Evolutionary conservation across 2,888 invertebrate genomes (phyloP), one percentile per base, ranked within the genome.

Genomic region (Amaurobius ferox): DNA sequence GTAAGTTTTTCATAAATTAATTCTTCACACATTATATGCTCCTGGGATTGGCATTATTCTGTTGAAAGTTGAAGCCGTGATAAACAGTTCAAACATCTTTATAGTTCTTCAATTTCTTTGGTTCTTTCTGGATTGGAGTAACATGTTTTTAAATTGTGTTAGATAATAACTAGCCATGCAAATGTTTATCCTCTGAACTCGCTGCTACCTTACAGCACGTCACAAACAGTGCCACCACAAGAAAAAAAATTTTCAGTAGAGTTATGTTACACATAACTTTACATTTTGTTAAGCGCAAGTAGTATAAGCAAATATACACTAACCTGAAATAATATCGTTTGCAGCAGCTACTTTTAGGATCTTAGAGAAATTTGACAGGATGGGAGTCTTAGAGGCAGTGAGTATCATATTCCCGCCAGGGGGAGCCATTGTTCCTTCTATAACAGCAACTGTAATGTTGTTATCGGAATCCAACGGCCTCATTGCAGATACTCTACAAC

Each of bases 351-450:
- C 71, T 64, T 87, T 88, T 1, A 89, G 79, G 11, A 88, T 70
- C 35, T 88, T 80, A 1, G 88, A 67, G 23, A 89, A 81, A 29
- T 85, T 88, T n/a, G 73, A 83, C 0, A 89, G 79, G 29, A 89
- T 71, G 0, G 89, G 88, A 0, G 89, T 81, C 32, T 87, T 81
- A 9, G 87, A 62, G 1, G 87, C 44, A 7, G 88, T 80, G 7
- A 86, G 66, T 0, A 39, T 28, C 66, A 89, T n/a, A 61, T 81
- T 68, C 26, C 88, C 89, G 1, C 48, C 44, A 0, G 89, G 88
- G 16, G 88, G 88, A 19, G 80, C 66, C 71, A 89, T 77, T 1
- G 81, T 85, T 26, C 77, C 78, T 40, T 89, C 79, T 1, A 89
- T 86, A 1, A 88, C 73, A 9, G 83, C 83, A 9, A 86, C 77